Percentiles rank a stretch among this genome's conserved stretches.
phyloP scores from a whole-genome alignment of 2,797 vertebrate genomes.

The Myotis myotis region DNA sequence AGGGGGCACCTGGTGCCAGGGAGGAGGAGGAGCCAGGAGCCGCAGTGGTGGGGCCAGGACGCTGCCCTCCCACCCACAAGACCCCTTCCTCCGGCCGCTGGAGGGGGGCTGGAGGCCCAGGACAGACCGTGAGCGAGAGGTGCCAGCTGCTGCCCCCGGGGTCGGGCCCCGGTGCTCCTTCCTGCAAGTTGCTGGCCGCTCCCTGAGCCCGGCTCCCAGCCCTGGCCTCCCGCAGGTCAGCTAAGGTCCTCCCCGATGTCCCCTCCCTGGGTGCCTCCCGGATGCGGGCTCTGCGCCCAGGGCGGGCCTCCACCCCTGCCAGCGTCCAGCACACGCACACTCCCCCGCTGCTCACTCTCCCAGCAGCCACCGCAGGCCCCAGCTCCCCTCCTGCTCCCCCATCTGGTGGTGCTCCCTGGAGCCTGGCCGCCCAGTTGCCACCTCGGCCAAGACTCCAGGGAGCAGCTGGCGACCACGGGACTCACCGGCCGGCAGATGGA shows the following conservation, averaged over 20 bases:
- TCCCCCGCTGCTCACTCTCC: neutral
- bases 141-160: fast-evolving
- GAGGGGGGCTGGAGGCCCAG: neutral
- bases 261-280: fast-evolving
- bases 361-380: neutral
- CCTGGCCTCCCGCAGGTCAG: fast-evolving
- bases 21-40: neutral
- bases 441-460: fast-evolving
- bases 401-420: neutral
- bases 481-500: neutral
- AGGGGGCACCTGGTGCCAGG: neutral
- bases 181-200: fast-evolving
- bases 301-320: neutral
- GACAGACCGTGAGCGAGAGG: fast-evolving
- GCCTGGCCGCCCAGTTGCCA: no score
- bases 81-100: neutral
- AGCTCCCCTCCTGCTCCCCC: neutral
- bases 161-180: neutral
- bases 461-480: fast-evolving
- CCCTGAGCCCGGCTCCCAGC: fast-evolving
- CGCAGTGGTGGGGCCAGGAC: fast-evolving
- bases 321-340: neutral
- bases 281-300: neutral
- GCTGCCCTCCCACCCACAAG: fast-evolving
- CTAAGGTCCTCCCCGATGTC: fast-evolving